These are phyloP conservation scores for Acyrthosiphon pisum DNA, from an alignment of 1,140 invertebrate species.

Conservation along the genomic window DNA sequence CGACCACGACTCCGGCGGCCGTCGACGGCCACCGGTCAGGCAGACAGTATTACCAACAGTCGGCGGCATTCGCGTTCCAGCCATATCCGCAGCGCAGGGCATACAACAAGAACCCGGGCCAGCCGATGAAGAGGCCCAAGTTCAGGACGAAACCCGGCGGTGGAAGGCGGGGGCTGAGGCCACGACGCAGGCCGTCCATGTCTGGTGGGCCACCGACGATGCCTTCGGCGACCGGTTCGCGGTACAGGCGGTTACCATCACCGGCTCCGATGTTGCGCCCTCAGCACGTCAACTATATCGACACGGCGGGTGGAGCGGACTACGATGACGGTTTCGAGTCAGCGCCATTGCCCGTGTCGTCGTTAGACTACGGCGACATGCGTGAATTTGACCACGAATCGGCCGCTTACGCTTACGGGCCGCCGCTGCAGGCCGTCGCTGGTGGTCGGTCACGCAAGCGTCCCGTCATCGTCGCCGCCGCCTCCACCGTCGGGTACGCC, in stretches of 20 bases:
- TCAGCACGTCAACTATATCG: constrained; percentile 15
- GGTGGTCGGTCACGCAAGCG: neutral
- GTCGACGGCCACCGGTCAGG: neutral
- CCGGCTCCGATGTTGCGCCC: neutral
- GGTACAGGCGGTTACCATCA: neutral
- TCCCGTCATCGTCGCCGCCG: neutral
- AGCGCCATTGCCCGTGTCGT: neutral
- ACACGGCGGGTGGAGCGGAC: neutral
- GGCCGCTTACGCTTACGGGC: neutral
- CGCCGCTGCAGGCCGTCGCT: neutral
- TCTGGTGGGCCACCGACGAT: neutral
- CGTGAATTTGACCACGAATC: neutral
- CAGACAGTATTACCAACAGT: neutral
- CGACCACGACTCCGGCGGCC: neutral
- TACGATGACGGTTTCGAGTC: constrained; percentile 26
- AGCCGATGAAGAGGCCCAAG: neutral
- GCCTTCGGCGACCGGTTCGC: neutral
- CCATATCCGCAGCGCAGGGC: constrained; percentile 28
- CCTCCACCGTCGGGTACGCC: neutral
- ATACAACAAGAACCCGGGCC: neutral
- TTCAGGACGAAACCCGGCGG: neutral
- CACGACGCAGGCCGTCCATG: neutral
- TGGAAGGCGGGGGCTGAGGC: neutral
- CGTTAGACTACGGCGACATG: constrained; percentile 22
- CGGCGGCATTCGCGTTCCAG: neutral